Evolutionary conservation across 2,888 invertebrate species (phyloP).

Genomic region (Aspidiotus destructor): DNA sequence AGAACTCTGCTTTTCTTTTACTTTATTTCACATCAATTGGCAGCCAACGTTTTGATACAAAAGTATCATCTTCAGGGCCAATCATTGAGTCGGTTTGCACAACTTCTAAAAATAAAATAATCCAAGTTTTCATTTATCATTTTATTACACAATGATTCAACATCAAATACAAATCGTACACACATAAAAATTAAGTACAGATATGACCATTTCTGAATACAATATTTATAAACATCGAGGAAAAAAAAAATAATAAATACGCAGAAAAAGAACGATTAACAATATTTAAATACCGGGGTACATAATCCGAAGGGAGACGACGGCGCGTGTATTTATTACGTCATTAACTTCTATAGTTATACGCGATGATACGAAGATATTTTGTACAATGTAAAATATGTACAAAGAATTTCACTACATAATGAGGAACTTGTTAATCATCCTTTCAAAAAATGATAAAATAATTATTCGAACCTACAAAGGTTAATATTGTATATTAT

Average conservation of each 20-base stretch:
- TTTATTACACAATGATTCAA: conserved; percentile 32
- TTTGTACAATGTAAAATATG: too few relatives aligned
- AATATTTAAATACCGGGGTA: conserved; percentile 1
- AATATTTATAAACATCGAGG: conserved; percentile 15
- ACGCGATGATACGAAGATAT: neutral
- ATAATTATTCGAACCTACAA: too few relatives aligned
- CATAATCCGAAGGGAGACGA: neutral
- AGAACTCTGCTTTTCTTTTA: too few relatives aligned
- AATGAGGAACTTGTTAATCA: conserved; percentile 16
- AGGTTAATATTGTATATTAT: conserved; percentile 23
- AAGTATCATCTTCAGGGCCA: too few relatives aligned
- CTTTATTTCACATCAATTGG: too few relatives aligned
- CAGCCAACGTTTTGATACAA: too few relatives aligned
- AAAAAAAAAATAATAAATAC: conserved; percentile 12
- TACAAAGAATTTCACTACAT: too few relatives aligned
- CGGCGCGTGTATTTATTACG: neutral
- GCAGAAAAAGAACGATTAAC: conserved; percentile 28
- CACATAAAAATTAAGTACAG: conserved; percentile 33
- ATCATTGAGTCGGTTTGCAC: too few relatives aligned
- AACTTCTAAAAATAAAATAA: too few relatives aligned
- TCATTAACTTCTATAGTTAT: neutral
- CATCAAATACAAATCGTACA: conserved; percentile 32
- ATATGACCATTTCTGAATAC: conserved; percentile 29
- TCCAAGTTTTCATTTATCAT: conserved; percentile 4
- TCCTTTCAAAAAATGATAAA: conserved; percentile 9